A percentile compares a stretch with the other conserved stretches of the same genome.
phyloP scores from a whole-genome alignment of 2,888 invertebrate genomes.

The Lasioglossum lativentre region DNA sequence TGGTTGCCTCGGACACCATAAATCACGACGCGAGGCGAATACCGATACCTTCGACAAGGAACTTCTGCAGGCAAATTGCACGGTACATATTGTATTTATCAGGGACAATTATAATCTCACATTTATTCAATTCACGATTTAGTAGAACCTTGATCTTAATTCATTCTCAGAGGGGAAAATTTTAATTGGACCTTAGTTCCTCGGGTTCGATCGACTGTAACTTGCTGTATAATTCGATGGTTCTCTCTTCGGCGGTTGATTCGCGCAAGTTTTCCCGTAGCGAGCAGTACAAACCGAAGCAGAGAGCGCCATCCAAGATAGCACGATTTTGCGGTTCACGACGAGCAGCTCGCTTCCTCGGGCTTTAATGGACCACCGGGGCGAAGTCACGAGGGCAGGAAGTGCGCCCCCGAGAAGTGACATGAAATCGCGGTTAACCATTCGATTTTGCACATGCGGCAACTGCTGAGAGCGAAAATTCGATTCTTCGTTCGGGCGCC shows the following conservation, averaged over 20 bases:
- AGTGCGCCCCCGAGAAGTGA: conserved; percentile 62
- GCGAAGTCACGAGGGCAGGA: conserved; percentile 61
- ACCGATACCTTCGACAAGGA: background rate
- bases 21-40: conserved; percentile 39
- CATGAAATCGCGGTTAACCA: conserved; percentile 69
- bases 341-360: conserved; percentile 57
- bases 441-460: conserved; percentile 62
- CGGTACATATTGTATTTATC: background rate
- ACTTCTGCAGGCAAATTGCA: background rate
- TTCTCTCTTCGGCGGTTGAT: conserved; percentile 14
- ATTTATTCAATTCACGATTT: no score
- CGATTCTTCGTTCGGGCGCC: conserved; percentile 54
- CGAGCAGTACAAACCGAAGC: conserved; percentile 22
- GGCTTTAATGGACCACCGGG: conserved; percentile 67
- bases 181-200: background rate
- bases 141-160: no score
- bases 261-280: conserved; percentile 39
- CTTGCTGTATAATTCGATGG: background rate
- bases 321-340: conserved; percentile 67
- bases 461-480: conserved; percentile 52
- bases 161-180: background rate
- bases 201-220: background rate
- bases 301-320: conserved; percentile 58
- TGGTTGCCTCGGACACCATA: conserved; percentile 2
- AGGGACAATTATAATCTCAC: no score